Base-by-base conservation (phyloP, 1,140 invertebrate species). In the Batillaria attramentaria region DNA sequence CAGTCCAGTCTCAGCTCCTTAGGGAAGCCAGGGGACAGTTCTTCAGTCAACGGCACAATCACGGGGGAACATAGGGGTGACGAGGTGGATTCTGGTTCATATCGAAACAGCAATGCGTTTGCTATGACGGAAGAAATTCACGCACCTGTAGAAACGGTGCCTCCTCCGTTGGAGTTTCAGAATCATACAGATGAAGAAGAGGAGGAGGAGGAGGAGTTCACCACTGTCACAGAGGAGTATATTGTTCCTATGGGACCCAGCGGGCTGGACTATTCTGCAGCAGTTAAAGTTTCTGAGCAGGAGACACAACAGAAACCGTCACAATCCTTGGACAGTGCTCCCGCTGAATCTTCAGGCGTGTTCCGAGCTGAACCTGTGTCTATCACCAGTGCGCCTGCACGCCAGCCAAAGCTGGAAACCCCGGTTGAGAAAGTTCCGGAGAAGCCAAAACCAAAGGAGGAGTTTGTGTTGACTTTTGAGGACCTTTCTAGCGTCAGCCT, bases 401-500 rank as follows among this genome's bases (percentile, higher is more conserved):
- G 31, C 24, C 28, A 37, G 20, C 18, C 37, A 20, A 0, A 31
- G 31, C 33, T 65, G 39, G 42, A 35, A 2, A 46, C 18, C 35
- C 24, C 35, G n/a, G 8, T 35, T 31, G 28, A 54, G 60, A 76
- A 77, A 46, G 20, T 31, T 4, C 54, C n/a, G 43, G 18, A 46
- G 31, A 42, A 50, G 16, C 68, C 78, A 46, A n/a, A 24, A 57
- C 37, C 60, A 31, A 84, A 84, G 42, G 83, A 84, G 60, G 79
- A 82, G 76, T 88, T 89, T 84, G 82, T 89, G 3, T 77, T 89
- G 35, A 84, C 88, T 28, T 78, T 80, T 41, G 87, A 88, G 69
- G 88, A 89, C 65, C 80, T 89, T 28, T 76, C 82, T 43, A 87
- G 83, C 70, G 80, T 89, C 24, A 84, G 84, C 65, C 85, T 88